Conservation (phyloP, 30 jellyfish, hydroid and myxozoan genomes). For the Sanderia malayensis region DNA sequence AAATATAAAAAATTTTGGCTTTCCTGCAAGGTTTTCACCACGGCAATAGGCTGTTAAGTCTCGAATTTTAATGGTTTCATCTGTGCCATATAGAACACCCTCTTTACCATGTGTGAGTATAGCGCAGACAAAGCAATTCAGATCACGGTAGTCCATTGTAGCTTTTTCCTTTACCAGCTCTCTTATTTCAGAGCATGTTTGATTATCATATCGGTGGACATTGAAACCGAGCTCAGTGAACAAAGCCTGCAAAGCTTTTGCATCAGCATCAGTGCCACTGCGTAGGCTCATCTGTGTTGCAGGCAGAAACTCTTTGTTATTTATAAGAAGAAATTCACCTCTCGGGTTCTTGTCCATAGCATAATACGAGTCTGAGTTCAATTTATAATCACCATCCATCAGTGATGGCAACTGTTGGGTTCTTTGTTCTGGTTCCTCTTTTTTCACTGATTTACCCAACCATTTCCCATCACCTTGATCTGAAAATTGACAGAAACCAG, state of each 20-base stretch:
- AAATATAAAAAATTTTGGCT: conserved; percentile 85
- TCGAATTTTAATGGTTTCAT: conserved; percentile 86
- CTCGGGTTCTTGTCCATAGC: conserved; percentile 81
- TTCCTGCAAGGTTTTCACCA: conserved; percentile 81
- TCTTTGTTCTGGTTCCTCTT: conserved; percentile 18
- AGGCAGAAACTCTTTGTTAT: conserved; percentile 82
- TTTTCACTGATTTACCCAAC: conserved; percentile 40
- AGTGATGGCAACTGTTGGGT: conserved; percentile 35
- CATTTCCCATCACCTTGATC: conserved; percentile 64
- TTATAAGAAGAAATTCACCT: conserved; percentile 68
- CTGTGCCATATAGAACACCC: conserved; percentile 95
- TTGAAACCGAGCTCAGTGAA: conserved; percentile 79
- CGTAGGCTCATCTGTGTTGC: conserved; percentile 94
- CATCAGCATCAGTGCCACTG: conserved; percentile 97
- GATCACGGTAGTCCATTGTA: conserved; percentile 36
- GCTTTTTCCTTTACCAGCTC: conserved; percentile 74
- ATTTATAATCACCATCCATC: conserved; percentile 22
- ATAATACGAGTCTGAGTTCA: conserved; percentile 64
- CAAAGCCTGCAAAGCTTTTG: conserved; percentile 59
- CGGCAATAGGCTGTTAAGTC: conserved; percentile 83
- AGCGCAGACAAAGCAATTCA: conserved; percentile 63
- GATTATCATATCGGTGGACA: conserved; percentile 68
- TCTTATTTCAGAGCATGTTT: conserved; percentile 67
- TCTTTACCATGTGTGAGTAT: conserved; percentile 96
- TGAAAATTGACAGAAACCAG: not conserved